Base-by-base conservation (phyloP, 2,113 vertebrate genomes). In the Furnarius figulus region DNA sequence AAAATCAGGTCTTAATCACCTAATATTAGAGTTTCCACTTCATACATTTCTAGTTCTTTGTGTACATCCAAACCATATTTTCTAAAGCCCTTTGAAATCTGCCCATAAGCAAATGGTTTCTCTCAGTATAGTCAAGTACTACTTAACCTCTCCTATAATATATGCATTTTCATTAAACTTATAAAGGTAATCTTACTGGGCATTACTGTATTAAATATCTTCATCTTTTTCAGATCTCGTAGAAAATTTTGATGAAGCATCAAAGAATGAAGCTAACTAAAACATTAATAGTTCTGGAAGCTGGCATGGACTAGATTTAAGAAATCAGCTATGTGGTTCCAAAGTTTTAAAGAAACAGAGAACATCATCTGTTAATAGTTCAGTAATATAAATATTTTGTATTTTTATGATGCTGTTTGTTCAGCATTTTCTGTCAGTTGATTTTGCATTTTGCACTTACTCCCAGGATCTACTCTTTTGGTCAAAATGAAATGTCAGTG, bases 191-290 rank as follows among this genome's bases (percentile, higher is more conserved):
- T 71, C 7, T 67, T 89, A 30, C 42, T 81, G 30, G 68, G 52
- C 22, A 49, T 93, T 77, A 81, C 46, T 89, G 59, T 90, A 94
- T 93, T 95, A 90, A 96, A 90, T 96, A 52, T 97, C 76, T 97
- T 88, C 65, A 65, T 95, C 65, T 97, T 79, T 95, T 97, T 58
- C 97, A 99, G 99, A 99, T 98, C 99, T 99, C 76, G 99, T 99
- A 98, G 99, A 99, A 98, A 99, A 99, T 98, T 99, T 99, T 93
- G 99, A 99, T 89, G 99, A 99, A 97, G 99, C 99, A n/a, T 99
- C 99, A 73, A 99, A 99, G 98, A 99, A 99, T 72, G 99, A 99
- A 98, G 99, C 99, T 73, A 99, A 99, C 98, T 99, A 98, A 97
- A 94, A 95, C 93, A 92, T 94, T 97, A 97, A 97, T 97, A 97